Base-by-base conservation (phyloP, 2,797 vertebrate species). In the Propithecus deckenii region DNA sequence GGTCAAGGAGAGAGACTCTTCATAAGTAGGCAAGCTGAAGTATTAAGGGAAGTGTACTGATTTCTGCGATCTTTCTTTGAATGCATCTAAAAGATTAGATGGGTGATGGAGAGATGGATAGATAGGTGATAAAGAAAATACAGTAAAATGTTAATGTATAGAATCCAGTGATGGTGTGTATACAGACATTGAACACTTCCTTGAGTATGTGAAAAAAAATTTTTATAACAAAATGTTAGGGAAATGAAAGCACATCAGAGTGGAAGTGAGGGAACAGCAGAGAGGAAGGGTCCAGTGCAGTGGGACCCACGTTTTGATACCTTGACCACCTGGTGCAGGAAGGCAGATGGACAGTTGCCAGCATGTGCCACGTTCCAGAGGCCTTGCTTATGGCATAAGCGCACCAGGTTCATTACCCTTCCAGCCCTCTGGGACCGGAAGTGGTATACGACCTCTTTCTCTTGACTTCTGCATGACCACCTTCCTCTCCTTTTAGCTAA, bases 401-500 rank as follows among this genome's bases (percentile, higher is more conserved):
- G 65, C 59, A 50, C 23, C 46, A 46, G 30, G 89, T 46, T 71
- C 23, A 86, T 74, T 38, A 12, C 10, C 2, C 32, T 30, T 74
- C 25, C 43, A 13, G 46, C 63, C 65, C 30, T 63, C 86, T 90
- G 79, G 86, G 72, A 55, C 80, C 46, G 91, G 89, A 71, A 78
- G n/a, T 95, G 48, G 55, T 78, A 22, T 92, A 48, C 2, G 12
- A 88, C n/a, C 46, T 69, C 63, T 95, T 91, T 95, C 71, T 80
- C 72, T 55, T 35, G 14, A 89, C 78, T 94, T 95, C 61, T 96
- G 96, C 95, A 96, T 96, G 96, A 79, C 63, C 50, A 30, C 32
- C 61, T 95, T 91, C 67, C 91, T 90, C 35, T 92, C 90, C 86
- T 94, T 97, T 43, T 86, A 97, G 95, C 88, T 98, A 96, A 97